A percentile compares a stretch with the other conserved stretches of the same genome.
phyloP scores from a whole-genome alignment of 1,140 invertebrate species.

The Kradibia gibbosae region DNA sequence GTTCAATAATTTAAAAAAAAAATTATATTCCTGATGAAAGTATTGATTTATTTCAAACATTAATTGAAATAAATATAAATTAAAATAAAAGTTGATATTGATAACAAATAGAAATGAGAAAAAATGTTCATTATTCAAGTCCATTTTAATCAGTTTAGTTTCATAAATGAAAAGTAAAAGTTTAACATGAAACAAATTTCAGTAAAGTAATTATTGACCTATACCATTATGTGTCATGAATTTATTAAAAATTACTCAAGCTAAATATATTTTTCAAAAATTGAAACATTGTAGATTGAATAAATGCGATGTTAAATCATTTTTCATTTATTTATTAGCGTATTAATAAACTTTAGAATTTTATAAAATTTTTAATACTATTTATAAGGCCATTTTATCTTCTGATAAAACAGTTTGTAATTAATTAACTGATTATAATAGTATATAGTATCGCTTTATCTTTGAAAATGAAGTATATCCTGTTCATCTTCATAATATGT shows the following conservation, averaged over 20 bases:
- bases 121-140: slow-evolving; percentile 19
- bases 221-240: neutral
- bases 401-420: neutral
- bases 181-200: slow-evolving; percentile 7
- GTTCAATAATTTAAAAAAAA: neutral
- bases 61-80: slow-evolving; percentile 2
- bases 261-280: neutral
- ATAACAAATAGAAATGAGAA: neutral
- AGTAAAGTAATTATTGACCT: slow-evolving; percentile 5
- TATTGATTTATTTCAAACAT: neutral
- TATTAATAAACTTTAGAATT: neutral
- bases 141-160: slow-evolving; percentile 8
- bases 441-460: neutral
- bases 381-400: neutral
- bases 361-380: neutral
- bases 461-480: neutral
- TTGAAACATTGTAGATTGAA: neutral
- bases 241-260: slow-evolving; percentile 2
- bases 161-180: slow-evolving; percentile 20
- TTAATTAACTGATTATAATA: neutral
- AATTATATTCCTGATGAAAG: neutral
- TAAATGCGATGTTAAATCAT: neutral
- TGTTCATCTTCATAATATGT: neutral
- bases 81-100: slow-evolving; percentile 15
- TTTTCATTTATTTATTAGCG: neutral